Conservation (phyloP, 2,797 vertebrate genomes). For the Mycteria americana region DNA sequence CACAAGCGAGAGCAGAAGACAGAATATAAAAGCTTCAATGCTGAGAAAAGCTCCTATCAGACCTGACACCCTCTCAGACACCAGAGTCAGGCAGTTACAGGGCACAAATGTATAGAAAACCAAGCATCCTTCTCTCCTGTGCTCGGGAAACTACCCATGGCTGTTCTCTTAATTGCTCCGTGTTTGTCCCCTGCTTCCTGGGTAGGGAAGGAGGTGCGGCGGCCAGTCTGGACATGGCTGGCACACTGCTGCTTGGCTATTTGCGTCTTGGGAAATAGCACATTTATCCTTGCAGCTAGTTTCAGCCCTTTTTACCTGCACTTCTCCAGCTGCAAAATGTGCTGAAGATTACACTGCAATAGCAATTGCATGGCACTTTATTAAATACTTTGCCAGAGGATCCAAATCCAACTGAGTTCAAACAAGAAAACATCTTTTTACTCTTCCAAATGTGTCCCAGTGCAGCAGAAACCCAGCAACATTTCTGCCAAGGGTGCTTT, state of each 20-base stretch:
- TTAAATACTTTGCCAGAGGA: neutral
- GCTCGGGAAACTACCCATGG: neutral
- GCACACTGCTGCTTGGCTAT: neutral
- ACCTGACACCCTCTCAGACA: neutral
- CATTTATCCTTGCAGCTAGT: neutral
- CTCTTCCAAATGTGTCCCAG: rapidly evolving
- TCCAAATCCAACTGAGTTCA: neutral
- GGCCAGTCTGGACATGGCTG: neutral
- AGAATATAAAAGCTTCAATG: neutral
- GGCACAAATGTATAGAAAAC: neutral
- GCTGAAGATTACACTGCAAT: neutral
- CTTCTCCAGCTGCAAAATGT: neutral
- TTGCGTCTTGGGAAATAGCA: neutral
- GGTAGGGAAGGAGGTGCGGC: neutral
- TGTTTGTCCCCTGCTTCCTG: neutral
- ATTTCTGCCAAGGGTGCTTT: neutral
- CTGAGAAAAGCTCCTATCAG: neutral
- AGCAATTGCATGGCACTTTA: rapidly evolving
- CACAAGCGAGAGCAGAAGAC: neutral
- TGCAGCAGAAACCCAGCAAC: neutral
- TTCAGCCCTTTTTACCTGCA: neutral
- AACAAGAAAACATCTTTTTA: neutral
- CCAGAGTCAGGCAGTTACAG: neutral
- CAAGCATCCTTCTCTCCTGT: neutral
- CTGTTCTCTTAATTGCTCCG: neutral